Evolutionary conservation across 2,888 invertebrate species (phyloP), one percentile per base, ranked within the genome.

Genomic region (Xylocampa areola): DNA sequence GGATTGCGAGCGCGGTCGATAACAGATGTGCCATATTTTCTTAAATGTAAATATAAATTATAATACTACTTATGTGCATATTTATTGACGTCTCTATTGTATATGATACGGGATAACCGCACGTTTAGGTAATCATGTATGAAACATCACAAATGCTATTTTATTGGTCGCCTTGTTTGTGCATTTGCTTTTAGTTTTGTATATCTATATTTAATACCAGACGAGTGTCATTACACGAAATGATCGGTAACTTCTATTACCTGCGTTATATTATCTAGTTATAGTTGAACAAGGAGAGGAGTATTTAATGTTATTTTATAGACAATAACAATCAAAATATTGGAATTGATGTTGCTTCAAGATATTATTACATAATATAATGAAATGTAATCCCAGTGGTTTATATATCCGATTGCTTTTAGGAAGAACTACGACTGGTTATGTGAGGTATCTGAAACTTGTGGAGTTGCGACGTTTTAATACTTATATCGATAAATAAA

Each of bases 11-110:
- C 87, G 91, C 90, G 91, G 90, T 92, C 89, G 91, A 89, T 86
- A 82, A 81, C 87, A 89, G 91, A 91, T 92, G 94, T 94, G 94
- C 94, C 94, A 94, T 94, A 94, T 94, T 92, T 91, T 92, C 88
- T 88, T 91, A 90, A 84, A 85, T 93, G 92, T 93, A 94, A 93
- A 93, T 93, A 94, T 92, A 92, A 89, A 89, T 87, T 88, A 92
- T 89, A 89, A 84, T 90, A 88, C 81, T 89, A 89, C 82, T 89
- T 88, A 89, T 88, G 85, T 88, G 89, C 88, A 91, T 93, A 92
- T 92, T 92, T 93, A 93, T 92, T 92, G 87, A 89, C 84, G 79
- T 85, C 82, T 86, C 79, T 89, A 82, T 80, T 86, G 81, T 87
- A 81, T 85, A 81, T 76, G 77, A 79, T 81, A 80, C 73, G 76